Evolutionary conservation across 1,140 invertebrate genomes (phyloP).

Genomic region (Aphaenogaster ashmeadi): DNA sequence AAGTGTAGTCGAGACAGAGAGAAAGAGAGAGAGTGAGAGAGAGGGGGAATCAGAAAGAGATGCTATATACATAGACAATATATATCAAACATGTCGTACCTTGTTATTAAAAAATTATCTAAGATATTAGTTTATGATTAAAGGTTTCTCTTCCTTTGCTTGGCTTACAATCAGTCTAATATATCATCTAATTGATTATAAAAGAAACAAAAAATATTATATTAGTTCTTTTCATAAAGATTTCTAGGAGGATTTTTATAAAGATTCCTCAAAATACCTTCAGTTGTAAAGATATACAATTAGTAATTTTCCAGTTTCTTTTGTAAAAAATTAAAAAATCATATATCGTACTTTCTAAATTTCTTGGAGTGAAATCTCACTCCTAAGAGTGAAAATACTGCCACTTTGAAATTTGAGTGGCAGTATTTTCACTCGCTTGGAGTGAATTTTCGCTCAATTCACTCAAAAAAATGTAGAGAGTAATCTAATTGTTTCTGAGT

Average conservation of each 20-base stretch:
- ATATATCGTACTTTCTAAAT: background rate
- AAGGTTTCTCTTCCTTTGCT: background rate
- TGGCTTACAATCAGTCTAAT: background rate
- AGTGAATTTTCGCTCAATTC: too few relatives aligned
- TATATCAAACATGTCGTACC: background rate
- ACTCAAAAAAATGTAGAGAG: too few relatives aligned
- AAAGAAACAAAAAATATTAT: background rate
- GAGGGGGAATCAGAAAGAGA: background rate
- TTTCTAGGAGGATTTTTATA: background rate
- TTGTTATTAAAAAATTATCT: background rate
- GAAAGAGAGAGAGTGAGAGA: background rate
- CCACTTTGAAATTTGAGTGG: too few relatives aligned
- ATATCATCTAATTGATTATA: background rate
- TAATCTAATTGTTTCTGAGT: constrained; percentile 11
- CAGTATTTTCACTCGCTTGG: too few relatives aligned
- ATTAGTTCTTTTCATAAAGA: background rate
- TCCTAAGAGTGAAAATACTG: too few relatives aligned
- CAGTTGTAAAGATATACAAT: background rate
- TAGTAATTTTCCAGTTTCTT: background rate
- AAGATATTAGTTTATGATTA: background rate
- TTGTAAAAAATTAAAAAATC: background rate
- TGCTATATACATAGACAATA: background rate
- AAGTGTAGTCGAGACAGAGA: constrained; percentile 12
- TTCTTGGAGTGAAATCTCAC: too few relatives aligned
- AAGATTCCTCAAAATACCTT: background rate